Conservation (phyloP, 2,113 vertebrate genomes). For the Neopipo cinnamomea region DNA sequence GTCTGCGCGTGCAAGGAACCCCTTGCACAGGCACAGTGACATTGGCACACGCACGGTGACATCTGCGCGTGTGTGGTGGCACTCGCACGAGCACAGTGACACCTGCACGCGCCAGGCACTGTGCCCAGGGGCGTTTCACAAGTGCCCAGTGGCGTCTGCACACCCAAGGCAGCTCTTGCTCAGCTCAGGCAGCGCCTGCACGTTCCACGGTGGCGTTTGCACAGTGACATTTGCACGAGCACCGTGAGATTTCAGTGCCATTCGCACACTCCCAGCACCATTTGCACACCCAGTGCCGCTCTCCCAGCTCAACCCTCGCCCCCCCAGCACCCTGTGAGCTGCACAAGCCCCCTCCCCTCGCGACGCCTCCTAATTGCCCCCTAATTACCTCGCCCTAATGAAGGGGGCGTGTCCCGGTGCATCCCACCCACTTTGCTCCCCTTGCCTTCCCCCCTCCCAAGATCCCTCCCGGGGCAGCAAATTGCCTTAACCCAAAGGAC, state of each 20-base stretch:
- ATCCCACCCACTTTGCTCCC: not conserved
- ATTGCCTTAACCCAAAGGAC: not conserved
- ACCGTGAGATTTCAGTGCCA: not conserved
- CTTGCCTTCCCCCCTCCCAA: too few relatives aligned
- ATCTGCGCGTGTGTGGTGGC: not conserved
- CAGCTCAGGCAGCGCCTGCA: too few relatives aligned
- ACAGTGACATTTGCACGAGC: not conserved
- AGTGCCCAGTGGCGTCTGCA: too few relatives aligned
- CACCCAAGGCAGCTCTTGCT: too few relatives aligned
- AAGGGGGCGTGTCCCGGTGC: not conserved
- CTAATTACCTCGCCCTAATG: not conserved
- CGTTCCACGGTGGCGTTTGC: not conserved
- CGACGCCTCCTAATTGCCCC: not conserved
- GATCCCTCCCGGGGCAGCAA: not conserved
- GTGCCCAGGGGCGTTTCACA: too few relatives aligned
- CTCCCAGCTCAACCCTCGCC: not conserved
- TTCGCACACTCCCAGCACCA: fast-evolving
- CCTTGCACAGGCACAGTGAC: not conserved
- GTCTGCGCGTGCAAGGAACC: too few relatives aligned
- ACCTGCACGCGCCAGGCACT: not conserved
- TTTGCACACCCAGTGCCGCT: not conserved
- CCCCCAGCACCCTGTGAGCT: not conserved
- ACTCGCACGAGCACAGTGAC: not conserved
- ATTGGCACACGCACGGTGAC: not conserved
- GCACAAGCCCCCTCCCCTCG: too few relatives aligned